A percentile compares a stretch with the other conserved stretches of the same genome.
Conservation (phyloP, 2,888 invertebrate species). For the Xestia sexstrigata region DNA sequence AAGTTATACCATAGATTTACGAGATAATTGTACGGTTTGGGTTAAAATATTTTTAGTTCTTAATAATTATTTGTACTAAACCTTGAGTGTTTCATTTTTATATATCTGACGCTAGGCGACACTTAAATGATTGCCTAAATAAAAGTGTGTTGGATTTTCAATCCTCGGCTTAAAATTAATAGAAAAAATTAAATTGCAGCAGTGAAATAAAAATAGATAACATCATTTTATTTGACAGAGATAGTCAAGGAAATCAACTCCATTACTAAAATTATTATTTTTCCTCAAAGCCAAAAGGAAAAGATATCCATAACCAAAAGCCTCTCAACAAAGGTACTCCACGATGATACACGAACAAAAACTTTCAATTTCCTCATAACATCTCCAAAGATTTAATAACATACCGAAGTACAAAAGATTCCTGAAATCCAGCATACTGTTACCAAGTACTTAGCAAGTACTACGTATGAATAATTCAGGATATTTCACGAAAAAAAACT, state of each 20-base stretch:
- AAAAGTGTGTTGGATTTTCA: not conserved
- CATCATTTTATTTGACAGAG: not conserved
- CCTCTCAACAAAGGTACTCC: slow-evolving; percentile 19
- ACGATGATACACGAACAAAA: slow-evolving; percentile 22
- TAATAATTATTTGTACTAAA: not conserved
- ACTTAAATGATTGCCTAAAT: not conserved
- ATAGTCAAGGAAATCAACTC: too few species aligned
- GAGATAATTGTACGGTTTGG: not conserved
- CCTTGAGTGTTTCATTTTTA: not conserved
- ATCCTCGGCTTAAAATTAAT: not conserved
- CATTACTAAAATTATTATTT: not conserved
- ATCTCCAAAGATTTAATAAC: slow-evolving; percentile 66
- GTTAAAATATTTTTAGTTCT: not conserved
- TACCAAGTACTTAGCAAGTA: slow-evolving; percentile 65
- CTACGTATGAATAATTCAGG: slow-evolving; percentile 73
- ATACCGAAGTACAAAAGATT: slow-evolving; percentile 62
- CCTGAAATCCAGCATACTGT: slow-evolving; percentile 62
- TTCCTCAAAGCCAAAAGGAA: not conserved
- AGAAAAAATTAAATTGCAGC: not conserved
- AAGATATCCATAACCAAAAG: slow-evolving; percentile 26
- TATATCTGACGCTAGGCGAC: not conserved
- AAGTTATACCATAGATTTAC: not conserved
- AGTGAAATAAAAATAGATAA: not conserved
- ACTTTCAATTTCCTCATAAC: slow-evolving; percentile 53
- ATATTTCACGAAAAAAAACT: slow-evolving; percentile 70